A percentile compares a stretch with the other conserved stretches of the same genome.
These are phyloP conservation scores for Eristalis arbustorum DNA, from an alignment of 2,888 invertebrate genomes.

Conservation along the genomic window DNA sequence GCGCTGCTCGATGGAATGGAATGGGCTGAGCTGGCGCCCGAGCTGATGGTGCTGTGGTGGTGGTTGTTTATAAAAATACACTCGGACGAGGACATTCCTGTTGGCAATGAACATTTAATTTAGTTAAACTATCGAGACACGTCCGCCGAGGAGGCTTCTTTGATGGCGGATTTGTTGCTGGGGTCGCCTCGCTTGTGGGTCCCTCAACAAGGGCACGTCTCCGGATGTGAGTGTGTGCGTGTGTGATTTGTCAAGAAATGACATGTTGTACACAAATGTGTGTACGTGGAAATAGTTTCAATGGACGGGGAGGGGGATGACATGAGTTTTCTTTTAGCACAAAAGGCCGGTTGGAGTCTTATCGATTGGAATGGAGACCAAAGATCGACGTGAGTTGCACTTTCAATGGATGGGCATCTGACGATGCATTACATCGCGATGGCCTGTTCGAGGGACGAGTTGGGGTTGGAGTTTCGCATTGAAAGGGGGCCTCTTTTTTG, in stretches of 20 bases:
- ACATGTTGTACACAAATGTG: slow-evolving; percentile 29
- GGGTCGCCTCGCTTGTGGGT: not conserved
- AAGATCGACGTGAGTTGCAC: not conserved
- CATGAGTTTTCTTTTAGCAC: slow-evolving; percentile 9
- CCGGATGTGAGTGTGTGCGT: not conserved
- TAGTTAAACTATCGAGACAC: slow-evolving; percentile 50
- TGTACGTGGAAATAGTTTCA: slow-evolving; percentile 19
- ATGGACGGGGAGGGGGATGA: not conserved
- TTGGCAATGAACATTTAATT: slow-evolving; percentile 55
- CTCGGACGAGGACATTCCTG: slow-evolving; percentile 58
- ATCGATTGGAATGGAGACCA: not conserved
- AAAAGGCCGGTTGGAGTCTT: not conserved
- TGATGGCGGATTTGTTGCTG: not conserved
- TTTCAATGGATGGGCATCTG: not conserved
- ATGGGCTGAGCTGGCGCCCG: not conserved
- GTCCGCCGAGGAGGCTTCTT: slow-evolving; percentile 34
- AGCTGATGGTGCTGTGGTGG: not conserved
- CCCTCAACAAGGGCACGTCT: not conserved
- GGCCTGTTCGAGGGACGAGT: not conserved
- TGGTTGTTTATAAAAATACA: slow-evolving; percentile 60
- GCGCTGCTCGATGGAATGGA: not conserved
- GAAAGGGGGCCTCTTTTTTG: too few species aligned
- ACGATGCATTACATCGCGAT: not conserved
- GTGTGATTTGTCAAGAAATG: slow-evolving; percentile 40
- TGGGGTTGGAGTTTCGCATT: not conserved